phyloP scores from a whole-genome alignment of 1,140 invertebrate species.

The Pachypsylla venusta region DNA sequence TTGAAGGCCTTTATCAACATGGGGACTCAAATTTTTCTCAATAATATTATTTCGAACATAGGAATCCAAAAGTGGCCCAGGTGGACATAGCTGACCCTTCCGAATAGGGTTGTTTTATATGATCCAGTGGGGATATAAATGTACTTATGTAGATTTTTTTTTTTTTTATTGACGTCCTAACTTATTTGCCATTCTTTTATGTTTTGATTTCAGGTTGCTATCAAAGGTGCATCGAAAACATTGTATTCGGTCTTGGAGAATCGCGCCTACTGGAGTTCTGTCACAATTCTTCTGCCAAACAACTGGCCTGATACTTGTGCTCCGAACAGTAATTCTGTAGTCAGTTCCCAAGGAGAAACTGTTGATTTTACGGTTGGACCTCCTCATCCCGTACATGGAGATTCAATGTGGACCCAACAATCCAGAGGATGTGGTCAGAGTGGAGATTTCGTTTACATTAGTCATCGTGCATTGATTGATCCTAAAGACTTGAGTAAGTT shows the following conservation, averaged over 20 bases:
- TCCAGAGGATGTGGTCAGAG: slow-evolving; percentile 38
- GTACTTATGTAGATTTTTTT: no score
- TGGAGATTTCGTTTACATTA: slow-evolving; percentile 42
- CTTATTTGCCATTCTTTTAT: slow-evolving; percentile 21
- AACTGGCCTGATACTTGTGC: slow-evolving; percentile 37
- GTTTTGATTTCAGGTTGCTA: slow-evolving; percentile 33
- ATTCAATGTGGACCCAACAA: slow-evolving; percentile 41
- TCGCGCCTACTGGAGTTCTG: slow-evolving; percentile 34
- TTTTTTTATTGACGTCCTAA: no score
- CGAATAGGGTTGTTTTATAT: no score
- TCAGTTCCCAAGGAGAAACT: slow-evolving; percentile 31
- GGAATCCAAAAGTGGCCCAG: no score
- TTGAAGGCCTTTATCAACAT: no score
- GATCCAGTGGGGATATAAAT: no score
- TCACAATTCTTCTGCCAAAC: slow-evolving; percentile 37
- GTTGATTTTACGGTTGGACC: slow-evolving; percentile 37
- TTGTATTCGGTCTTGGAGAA: slow-evolving; percentile 38
- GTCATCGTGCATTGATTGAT: slow-evolving; percentile 28
- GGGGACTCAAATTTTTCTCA: no score
- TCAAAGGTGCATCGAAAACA: slow-evolving; percentile 35
- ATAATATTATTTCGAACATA: no score
- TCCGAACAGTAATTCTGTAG: slow-evolving; percentile 24
- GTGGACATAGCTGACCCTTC: no score
- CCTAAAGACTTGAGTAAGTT: slow-evolving; percentile 29
- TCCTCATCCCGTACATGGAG: slow-evolving; percentile 36